Base-by-base conservation (phyloP, 2,888 invertebrate genomes). In the Phrixothrix hirtus region DNA sequence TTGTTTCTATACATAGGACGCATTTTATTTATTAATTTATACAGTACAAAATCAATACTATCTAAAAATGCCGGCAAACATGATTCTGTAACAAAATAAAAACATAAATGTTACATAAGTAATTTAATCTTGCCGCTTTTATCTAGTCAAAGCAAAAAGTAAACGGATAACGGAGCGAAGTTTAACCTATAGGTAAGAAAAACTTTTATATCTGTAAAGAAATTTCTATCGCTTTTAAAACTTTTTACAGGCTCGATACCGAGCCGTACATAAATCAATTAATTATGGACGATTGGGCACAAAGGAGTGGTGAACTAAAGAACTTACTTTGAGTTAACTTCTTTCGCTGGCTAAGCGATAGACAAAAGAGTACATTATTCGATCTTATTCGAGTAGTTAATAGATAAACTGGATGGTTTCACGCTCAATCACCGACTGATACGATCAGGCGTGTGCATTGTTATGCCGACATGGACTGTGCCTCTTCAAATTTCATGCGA, bases 401-500 rank as follows among this genome's bases (percentile, higher is more conserved):
- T 74, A 74, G 75, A 72, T 75, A 75, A 75, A 75, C 72, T 73
- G 72, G 70, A 75, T 71, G 71, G 74, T 74, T 75, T 75, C 74
- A 75, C 71, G 74, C 69, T 74, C 75, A 74, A 75, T 75, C 73
- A 73, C 65, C 66, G 62, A 43, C 66, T 68, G 73, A 74, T 73
- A 73, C 68, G 71, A 74, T 73, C 73, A 69, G 66, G 59, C 58
- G 67, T 69, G 63, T 72, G 68, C 68, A 71, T 71, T 70, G 71
- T 71, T 70, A 68, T 70, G 68, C 71, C 73, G 72, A 71, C 71
- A 70, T 72, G 69, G 72, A 67, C 65, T 67, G 64, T 69, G 71
- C 71, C 71, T 72, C 71, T 74, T 73, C 70, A 71, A 74, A 75
- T 75, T 75, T 75, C 75, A 75, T 74, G 75, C 75, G 74, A 74